Evolutionary conservation across 2,888 invertebrate species (phyloP), one percentile per base, ranked within the genome.

Genomic region (Branchipolynoe longqiensis): DNA sequence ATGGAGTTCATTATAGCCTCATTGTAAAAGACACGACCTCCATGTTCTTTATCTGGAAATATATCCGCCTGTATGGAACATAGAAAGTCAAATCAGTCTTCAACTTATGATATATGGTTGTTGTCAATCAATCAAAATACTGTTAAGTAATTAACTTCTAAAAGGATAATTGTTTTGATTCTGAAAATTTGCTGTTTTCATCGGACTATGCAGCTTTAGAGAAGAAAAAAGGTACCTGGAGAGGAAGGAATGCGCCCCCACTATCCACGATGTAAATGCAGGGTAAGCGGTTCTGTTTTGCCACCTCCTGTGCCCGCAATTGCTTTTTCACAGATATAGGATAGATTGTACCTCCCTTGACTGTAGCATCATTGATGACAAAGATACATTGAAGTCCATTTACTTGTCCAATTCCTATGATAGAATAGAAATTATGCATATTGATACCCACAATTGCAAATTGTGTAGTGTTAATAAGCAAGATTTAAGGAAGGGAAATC

Each of bases 171-270:
- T n/a, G n/a, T n/a, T n/a, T n/a, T n/a, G n/a, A n/a, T n/a, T n/a
- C n/a, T n/a, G n/a, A n/a, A n/a, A n/a, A n/a, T n/a, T n/a, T n/a
- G n/a, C n/a, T n/a, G n/a, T n/a, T n/a, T n/a, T n/a, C n/a, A n/a
- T n/a, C n/a, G n/a, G n/a, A n/a, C n/a, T n/a, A n/a, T n/a, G n/a
- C n/a, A n/a, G n/a, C n/a, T n/a, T n/a, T n/a, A n/a, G n/a, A n/a
- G n/a, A n/a, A n/a, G n/a, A 33, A 82, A 6, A n/a, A n/a, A n/a
- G n/a, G n/a, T 87, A 94, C 94, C 92, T 95, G 95, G 62, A 95
- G 87, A 22, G 95, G 95, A 25, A 95, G 92, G 89, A 94, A 95
- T 1, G 94, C 95, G 25, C 95, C 95, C 31, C 94, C 95, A 82
- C 94, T 94, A 88, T 95, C 95, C 1, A 95, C 94, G 22, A 95